These are phyloP conservation scores for Poeciliopsis retropinna DNA, from an alignment of 2,113 vertebrate genomes.

Conservation along the genomic window DNA sequence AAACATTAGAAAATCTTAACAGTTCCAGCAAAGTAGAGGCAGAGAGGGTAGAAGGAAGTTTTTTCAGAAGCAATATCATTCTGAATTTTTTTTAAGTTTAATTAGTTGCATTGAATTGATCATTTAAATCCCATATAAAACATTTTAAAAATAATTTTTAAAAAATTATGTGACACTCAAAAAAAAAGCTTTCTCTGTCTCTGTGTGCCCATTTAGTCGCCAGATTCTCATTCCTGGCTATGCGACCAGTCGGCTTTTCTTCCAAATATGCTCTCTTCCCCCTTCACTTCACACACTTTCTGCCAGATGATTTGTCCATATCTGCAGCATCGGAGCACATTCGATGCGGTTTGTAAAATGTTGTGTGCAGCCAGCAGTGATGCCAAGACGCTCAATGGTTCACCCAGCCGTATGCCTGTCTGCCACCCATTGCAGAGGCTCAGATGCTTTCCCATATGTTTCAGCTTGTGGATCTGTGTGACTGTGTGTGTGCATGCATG, in stretches of 20 bases:
- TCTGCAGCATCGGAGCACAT: conserved; percentile 60
- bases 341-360: conserved; percentile 53
- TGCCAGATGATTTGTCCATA: conserved; percentile 72
- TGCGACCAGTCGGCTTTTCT: conserved; percentile 51
- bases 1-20: neutral
- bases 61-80: neutral
- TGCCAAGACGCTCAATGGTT: conserved; percentile 64
- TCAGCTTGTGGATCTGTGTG: conserved; percentile 44
- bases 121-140: neutral
- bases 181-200: conserved; percentile 28
- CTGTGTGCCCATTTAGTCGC: conserved; percentile 39
- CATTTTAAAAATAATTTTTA: too few relatives aligned
- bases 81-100: neutral
- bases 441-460: conserved; percentile 76
- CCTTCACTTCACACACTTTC: conserved; percentile 59
- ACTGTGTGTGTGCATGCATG: conserved; percentile 9
- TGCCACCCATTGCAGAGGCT: conserved; percentile 69
- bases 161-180: conserved; percentile 5
- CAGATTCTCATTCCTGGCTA: conserved; percentile 60
- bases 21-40: neutral
- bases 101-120: neutral
- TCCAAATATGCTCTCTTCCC: conserved; percentile 62
- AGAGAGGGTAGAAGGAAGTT: neutral
- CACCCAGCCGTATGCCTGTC: conserved; percentile 71
- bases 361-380: conserved; percentile 40